Percentiles rank a stretch among this genome's conserved stretches.
Evolutionary conservation across 2,797 vertebrate genomes (phyloP).

Genomic region (Malurus splendens): DNA sequence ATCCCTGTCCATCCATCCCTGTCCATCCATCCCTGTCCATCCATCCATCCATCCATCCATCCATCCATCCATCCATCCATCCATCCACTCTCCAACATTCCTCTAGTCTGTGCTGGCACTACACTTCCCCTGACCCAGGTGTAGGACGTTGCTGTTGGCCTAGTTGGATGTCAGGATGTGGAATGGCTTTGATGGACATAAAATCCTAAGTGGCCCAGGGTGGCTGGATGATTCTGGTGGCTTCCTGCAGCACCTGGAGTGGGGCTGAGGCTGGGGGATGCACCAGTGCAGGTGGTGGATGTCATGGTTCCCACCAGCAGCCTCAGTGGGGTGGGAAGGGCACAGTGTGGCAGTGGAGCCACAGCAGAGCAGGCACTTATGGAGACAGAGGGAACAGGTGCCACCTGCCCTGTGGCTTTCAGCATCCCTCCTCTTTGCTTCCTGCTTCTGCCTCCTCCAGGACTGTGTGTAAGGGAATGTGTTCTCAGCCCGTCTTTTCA

Average conservation of each 20-base stretch:
- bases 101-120: background rate
- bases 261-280: background rate
- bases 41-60: too few species aligned
- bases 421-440: background rate
- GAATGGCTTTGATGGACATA: background rate
- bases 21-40: too few species aligned
- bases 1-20: too few species aligned
- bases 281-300: background rate
- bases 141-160: background rate
- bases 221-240: background rate
- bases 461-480: background rate
- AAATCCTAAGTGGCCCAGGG: rapidly evolving
- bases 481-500: background rate
- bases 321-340: background rate
- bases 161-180: background rate
- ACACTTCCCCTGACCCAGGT: background rate
- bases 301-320: background rate
- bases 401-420: background rate
- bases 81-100: background rate
- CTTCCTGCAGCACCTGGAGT: background rate
- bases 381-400: background rate
- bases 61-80: too few species aligned
- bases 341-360: background rate
- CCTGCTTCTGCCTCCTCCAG: background rate
- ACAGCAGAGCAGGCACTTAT: background rate